A percentile compares a stretch with the other conserved stretches of the same genome.
Conservation (phyloP, 2,888 invertebrate genomes). For the Drosophila cognata region DNA sequence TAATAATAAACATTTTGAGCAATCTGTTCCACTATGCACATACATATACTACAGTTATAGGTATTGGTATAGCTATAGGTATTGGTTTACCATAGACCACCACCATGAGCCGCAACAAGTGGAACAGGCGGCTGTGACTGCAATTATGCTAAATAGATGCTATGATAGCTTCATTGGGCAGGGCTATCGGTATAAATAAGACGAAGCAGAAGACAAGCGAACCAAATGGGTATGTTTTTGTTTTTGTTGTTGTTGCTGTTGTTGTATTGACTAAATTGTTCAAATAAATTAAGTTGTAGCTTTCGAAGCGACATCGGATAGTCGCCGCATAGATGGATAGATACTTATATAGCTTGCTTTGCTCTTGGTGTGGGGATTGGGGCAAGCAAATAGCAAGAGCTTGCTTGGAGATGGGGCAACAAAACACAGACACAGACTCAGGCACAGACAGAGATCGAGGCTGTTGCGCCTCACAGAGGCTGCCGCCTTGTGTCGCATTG, state of each 20-base stretch:
- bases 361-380: conserved; percentile 70
- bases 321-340: conserved; percentile 9
- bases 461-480: conserved; percentile 69
- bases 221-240: conserved; percentile 55
- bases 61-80: neutral
- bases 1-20: neutral
- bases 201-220: conserved; percentile 60
- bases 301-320: conserved; percentile 63
- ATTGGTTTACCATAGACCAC: conserved; percentile 45
- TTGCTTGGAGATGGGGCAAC: conserved; percentile 18
- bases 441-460: conserved; percentile 46
- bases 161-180: conserved; percentile 70
- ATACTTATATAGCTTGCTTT: conserved; percentile 9
- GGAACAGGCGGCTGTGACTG: conserved; percentile 40
- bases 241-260: conserved; percentile 31
- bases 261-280: conserved; percentile 77
- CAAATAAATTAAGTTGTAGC: conserved; percentile 81
- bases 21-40: conserved; percentile 34
- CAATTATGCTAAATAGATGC: conserved; percentile 78
- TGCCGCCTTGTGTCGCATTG: conserved; percentile 73
- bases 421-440: conserved; percentile 4
- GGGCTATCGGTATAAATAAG: conserved; percentile 69
- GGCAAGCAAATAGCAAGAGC: conserved; percentile 70
- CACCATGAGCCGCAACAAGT: conserved; percentile 30
- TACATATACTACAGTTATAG: neutral